A percentile compares a stretch with the other conserved stretches of the same genome.
Conservation (phyloP, 2,797 vertebrate species). For the Labroides dimidiatus region DNA sequence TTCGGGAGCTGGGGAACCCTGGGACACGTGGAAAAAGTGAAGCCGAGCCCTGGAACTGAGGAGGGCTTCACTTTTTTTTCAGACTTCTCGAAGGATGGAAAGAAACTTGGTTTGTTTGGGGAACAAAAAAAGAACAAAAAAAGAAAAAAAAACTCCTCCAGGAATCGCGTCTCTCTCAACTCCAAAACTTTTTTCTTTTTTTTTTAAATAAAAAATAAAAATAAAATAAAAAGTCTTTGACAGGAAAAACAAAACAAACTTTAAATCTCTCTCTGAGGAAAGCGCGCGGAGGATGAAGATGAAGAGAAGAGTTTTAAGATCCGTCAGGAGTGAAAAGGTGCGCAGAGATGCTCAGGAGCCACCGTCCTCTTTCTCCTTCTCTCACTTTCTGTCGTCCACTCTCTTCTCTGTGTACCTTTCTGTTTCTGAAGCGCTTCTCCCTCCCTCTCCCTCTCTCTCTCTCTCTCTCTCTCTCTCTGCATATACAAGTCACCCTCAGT, state of each 20-base stretch:
- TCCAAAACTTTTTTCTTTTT: constrained; percentile 15
- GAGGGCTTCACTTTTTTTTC: constrained; percentile 46
- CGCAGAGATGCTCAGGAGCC: constrained; percentile 73
- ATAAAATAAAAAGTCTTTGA: constrained; percentile 17
- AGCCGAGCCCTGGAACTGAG: constrained; percentile 50
- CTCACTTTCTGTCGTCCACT: constrained; percentile 69
- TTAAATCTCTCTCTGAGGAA: constrained; percentile 44
- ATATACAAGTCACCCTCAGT: constrained; percentile 81
- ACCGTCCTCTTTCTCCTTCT: constrained; percentile 70
- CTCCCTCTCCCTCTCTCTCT: constrained; percentile 51
- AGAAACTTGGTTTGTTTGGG: constrained; percentile 36
- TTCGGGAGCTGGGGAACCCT: constrained; percentile 55
- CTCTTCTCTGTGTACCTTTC: constrained; percentile 74
- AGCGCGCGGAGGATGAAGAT: constrained; percentile 35
- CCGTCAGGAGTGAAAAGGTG: constrained; percentile 70
- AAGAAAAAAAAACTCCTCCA: constrained; percentile 52
- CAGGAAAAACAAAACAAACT: constrained; percentile 25
- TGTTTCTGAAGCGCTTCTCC: constrained; percentile 48
- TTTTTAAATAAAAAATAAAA: neutral
- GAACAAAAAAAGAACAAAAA: constrained; percentile 19
- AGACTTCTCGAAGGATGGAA: constrained; percentile 66
- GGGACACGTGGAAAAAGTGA: constrained; percentile 74
- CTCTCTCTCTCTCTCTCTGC: constrained; percentile 56
- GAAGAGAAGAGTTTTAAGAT: constrained; percentile 60
- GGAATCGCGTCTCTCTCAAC: constrained; percentile 45